Base-by-base conservation (phyloP, 1,140 invertebrate genomes). In the Eufriesea mexicana region DNA sequence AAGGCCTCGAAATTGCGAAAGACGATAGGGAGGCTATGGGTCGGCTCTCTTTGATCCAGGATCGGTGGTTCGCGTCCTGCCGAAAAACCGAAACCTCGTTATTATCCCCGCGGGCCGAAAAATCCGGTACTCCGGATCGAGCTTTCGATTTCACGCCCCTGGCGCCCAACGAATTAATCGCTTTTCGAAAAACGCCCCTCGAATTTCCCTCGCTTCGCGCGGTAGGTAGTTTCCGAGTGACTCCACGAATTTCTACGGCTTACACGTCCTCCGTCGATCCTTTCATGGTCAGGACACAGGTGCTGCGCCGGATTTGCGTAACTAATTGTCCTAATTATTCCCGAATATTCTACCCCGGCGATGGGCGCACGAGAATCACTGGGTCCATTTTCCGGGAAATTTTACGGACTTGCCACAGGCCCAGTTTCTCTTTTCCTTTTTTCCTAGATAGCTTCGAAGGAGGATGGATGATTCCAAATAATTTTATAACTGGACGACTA, bases 21-120 rank as follows among this genome's bases (percentile, higher is more conserved):
- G 84, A 86, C 71, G 74, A 79, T 80, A 75, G 71, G 82, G 79
- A 35, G 55, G 61, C 66, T 42, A 62, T 45, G 68, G 20, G 57
- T 84, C 86, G 81, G 86, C 66, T 85, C 14, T 54, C 86, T 90
- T 90, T 90, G 89, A 90, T 89, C 89, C 76, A 47, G 72, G 49
- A 28, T 78, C 84, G 76, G 28, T 57, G 73, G 68, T 54, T 83
- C 68, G 68, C 82, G 61, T 57, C 67, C 68, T 79, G 79, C 59
- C 64, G 59, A 78, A 84, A 84, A 89, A 83, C 84, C 61, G 82
- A 88, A 86, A 90, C 75, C 86, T 89, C 89, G 85, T 90, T 89
- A 90, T 89, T 88, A 83, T 84, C 71, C 71, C 75, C 76, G 86
- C 84, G 79, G 79, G 55, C 70, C 66, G 84, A 80, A 84, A 35